Evolutionary conservation across 1,140 invertebrate species (phyloP).

Genomic region (Eriocheir sinensis): DNA sequence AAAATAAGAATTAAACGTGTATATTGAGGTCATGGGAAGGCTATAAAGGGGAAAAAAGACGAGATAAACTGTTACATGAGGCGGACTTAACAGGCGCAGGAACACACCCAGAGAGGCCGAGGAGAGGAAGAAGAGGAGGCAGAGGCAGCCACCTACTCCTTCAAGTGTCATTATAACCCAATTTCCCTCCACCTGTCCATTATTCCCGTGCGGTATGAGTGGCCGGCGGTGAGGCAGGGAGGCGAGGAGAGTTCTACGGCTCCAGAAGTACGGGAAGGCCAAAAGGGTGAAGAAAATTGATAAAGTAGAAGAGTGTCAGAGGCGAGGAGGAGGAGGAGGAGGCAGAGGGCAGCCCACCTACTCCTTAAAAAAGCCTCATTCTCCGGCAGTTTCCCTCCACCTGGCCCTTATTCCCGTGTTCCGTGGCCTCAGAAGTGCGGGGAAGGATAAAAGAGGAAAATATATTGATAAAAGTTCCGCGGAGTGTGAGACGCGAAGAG

Average conservation of each 20-base stretch:
- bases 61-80: background rate
- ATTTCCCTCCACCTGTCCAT: background rate
- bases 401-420: too few relatives aligned
- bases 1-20: too few relatives aligned
- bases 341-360: too few relatives aligned
- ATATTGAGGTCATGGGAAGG: too few relatives aligned
- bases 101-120: constrained; percentile 19
- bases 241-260: background rate
- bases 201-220: background rate
- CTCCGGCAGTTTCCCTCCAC: too few relatives aligned
- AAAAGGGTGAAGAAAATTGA: too few relatives aligned
- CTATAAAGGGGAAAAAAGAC: background rate
- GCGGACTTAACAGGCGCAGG: background rate
- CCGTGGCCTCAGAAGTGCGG: background rate
- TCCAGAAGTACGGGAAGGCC: background rate
- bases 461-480: too few relatives aligned
- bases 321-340: background rate
- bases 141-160: background rate
- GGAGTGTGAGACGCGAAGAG: too few relatives aligned
- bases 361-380: too few relatives aligned
- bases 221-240: background rate
- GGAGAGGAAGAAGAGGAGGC: background rate
- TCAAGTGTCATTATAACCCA: background rate
- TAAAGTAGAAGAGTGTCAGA: too few relatives aligned
- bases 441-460: too few relatives aligned